Conservation (phyloP, 2,113 vertebrate species). For the Alligator sinensis region DNA sequence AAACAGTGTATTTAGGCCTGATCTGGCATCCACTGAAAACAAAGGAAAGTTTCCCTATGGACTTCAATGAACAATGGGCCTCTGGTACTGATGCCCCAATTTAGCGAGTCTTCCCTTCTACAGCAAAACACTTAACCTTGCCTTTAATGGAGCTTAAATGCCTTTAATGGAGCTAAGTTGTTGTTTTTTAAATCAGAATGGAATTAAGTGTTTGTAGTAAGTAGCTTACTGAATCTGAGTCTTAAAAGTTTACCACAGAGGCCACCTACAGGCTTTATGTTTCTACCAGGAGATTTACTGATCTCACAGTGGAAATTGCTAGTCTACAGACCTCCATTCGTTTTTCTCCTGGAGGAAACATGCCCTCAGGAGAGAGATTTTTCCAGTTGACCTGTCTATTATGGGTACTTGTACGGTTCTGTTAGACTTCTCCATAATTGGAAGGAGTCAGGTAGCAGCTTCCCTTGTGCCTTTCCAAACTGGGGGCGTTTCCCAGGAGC, state of each 20-base stretch:
- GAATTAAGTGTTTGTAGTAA: not conserved
- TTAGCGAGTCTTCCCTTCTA: not conserved
- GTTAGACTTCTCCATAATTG: no score
- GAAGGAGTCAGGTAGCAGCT: no score
- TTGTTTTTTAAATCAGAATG: not conserved
- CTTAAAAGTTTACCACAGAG: not conserved
- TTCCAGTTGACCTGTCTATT: no score
- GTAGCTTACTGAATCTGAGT: not conserved
- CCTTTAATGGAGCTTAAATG: accelerated
- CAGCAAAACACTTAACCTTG: not conserved
- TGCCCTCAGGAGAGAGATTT: no score
- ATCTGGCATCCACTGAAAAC: not conserved
- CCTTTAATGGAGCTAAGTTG: not conserved
- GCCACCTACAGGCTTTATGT: no score
- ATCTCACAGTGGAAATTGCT: no score
- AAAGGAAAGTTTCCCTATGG: not conserved
- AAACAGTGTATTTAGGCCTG: not conserved
- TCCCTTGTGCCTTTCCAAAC: no score
- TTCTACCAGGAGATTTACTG: no score
- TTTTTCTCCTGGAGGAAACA: no score
- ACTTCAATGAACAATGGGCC: not conserved
- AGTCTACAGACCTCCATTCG: no score
- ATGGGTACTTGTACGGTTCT: no score
- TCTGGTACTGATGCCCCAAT: accelerated
- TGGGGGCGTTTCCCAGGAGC: no score